Evolutionary conservation across 2,888 invertebrate species (phyloP).

Genomic region (Tuta absoluta): DNA sequence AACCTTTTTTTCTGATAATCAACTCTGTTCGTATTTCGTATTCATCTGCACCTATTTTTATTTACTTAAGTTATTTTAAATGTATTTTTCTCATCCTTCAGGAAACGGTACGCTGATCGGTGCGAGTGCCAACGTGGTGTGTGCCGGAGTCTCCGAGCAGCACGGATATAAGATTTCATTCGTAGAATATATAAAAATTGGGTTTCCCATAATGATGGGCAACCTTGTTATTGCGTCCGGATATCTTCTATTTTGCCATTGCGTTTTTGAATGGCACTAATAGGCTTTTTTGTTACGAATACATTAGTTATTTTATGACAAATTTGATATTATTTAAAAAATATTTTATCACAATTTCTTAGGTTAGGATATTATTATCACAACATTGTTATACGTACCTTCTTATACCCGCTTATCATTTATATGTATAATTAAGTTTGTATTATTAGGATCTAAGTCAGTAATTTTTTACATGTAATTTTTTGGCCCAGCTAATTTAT

Average conservation of each 20-base stretch:
- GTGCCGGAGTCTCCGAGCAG: constrained; percentile 93
- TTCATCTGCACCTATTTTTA: too few relatives aligned
- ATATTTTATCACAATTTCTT: neutral
- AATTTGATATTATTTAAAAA: neutral
- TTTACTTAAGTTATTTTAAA: neutral
- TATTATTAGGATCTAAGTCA: neutral
- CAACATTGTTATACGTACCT: neutral
- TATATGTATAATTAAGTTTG: neutral
- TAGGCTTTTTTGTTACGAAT: neutral
- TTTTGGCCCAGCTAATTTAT: neutral
- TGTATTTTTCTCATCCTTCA: constrained; percentile 47
- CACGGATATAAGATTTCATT: constrained; percentile 93
- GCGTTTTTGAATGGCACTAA: constrained; percentile 82
- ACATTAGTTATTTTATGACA: neutral
- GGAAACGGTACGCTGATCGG: constrained; percentile 94
- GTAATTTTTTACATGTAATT: neutral
- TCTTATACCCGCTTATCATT: neutral
- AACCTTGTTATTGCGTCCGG: constrained; percentile 83
- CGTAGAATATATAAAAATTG: constrained; percentile 89
- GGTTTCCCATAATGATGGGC: constrained; percentile 90
- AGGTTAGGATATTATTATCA: neutral
- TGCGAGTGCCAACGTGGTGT: constrained; percentile 93
- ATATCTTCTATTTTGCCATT: constrained; percentile 85
- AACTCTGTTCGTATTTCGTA: too few relatives aligned
- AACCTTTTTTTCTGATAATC: too few relatives aligned